phyloP scores from a whole-genome alignment of 2,113 vertebrate species.

The Ceyx melanurus region DNA sequence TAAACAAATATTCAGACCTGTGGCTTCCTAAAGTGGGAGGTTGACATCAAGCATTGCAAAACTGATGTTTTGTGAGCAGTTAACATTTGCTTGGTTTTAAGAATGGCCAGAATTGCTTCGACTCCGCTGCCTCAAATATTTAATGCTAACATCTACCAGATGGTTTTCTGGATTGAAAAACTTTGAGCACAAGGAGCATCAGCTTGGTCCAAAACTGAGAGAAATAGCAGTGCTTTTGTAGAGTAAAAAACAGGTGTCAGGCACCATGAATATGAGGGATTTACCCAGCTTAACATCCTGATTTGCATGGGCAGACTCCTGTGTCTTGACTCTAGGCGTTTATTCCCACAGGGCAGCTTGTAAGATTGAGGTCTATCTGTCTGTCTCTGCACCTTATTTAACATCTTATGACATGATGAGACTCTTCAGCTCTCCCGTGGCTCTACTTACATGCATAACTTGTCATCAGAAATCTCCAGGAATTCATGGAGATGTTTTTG shows the following conservation, averaged over 20 bases:
- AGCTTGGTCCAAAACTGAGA: neutral
- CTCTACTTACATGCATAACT: constrained; percentile 12
- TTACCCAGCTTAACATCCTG: constrained; percentile 1
- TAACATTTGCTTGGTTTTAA: neutral
- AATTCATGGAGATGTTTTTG: neutral
- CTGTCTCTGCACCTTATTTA: constrained; percentile 38
- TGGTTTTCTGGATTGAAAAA: neutral
- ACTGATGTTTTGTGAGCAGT: neutral
- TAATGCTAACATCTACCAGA: neutral
- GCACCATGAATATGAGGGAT: neutral
- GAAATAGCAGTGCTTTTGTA: neutral
- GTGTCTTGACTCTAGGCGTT: neutral
- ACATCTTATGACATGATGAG: constrained; percentile 19
- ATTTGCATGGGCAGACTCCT: constrained; percentile 11
- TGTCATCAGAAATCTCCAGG: constrained; percentile 25
- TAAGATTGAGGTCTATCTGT: constrained; percentile 42
- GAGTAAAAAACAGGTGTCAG: neutral
- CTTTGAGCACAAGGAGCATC: neutral
- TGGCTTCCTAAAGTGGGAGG: neutral
- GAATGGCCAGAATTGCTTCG: neutral
- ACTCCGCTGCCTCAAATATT: neutral
- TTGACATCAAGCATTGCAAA: neutral
- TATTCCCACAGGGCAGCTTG: constrained; percentile 8
- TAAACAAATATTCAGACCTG: neutral
- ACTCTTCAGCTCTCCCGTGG: constrained; percentile 12